A percentile compares a stretch with the other conserved stretches of the same genome.
These are phyloP conservation scores for Coturnix japonica DNA, from an alignment of 2,113 vertebrate species.

Conservation along the genomic window DNA sequence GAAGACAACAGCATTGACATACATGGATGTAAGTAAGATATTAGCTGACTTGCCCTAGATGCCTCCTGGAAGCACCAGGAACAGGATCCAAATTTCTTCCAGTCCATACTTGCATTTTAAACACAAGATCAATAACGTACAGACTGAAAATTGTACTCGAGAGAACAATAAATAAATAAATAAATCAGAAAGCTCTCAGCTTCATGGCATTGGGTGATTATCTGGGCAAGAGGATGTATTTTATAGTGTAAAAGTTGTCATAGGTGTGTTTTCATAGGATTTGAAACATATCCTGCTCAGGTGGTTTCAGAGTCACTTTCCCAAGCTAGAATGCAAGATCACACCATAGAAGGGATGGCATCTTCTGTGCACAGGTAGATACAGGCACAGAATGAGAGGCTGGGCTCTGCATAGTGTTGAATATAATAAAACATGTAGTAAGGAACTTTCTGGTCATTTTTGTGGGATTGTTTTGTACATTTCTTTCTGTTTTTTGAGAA, in stretches of 20 bases:
- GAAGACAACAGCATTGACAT: slow-evolving; percentile 36
- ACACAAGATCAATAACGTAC: background rate
- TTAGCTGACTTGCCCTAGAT: slow-evolving; percentile 54
- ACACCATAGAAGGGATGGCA: background rate
- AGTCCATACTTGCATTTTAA: slow-evolving; percentile 23
- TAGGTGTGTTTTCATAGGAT: background rate
- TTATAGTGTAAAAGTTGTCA: background rate
- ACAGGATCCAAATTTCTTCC: slow-evolving; percentile 30
- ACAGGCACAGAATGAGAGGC: background rate
- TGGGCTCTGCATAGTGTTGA: background rate
- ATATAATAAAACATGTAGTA: rapidly evolving
- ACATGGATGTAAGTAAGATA: background rate
- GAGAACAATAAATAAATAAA: background rate
- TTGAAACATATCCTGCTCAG: background rate
- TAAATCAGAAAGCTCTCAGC: background rate
- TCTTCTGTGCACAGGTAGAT: background rate
- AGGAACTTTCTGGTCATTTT: background rate
- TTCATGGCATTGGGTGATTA: background rate
- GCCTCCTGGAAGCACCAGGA: slow-evolving; percentile 28
- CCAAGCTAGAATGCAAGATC: rapidly evolving
- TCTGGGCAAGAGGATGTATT: background rate
- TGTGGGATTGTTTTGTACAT: background rate
- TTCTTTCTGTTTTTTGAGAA: rapidly evolving
- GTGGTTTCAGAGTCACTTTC: background rate
- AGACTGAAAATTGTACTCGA: background rate